Evolutionary conservation across 2,113 vertebrate genomes (phyloP), one percentile per base, ranked within the genome.

Genomic region (Zeus faber): DNA sequence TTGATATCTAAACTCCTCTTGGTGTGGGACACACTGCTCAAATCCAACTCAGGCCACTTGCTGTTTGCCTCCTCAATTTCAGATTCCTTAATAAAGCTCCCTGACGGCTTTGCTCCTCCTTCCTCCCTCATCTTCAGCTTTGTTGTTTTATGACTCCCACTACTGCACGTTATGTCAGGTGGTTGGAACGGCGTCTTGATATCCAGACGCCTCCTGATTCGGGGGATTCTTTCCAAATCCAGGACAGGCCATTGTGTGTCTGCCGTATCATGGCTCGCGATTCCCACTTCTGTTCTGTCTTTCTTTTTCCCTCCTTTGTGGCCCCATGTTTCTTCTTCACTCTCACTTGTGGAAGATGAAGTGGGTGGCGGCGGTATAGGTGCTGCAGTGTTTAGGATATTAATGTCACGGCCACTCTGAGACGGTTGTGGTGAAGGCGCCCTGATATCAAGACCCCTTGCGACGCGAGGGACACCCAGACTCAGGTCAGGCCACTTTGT

Each of bases 1-100:
- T 78, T 82, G 5, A 87, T 70, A 35, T 82, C 82, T 21, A 50
- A 44, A 25, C 45, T 39, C 17, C 23, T 62, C 16, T 70, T 75
- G 35, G 67, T 9, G 0, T 1, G 3, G 1, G 11, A 9, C 9
- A 6, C 17, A 10, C 25, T 3, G 1, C 17, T 0, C 18, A 77
- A 52, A 24, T 68, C 37, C 0, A 65, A 0, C 0, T 1, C 1
- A 27, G 61, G 57, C 45, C 22, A 57, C 16, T 17, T 20, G 35
- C 2, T 33, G 7, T 59, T 10, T 43, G 31, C 20, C 1, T 54
- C 18, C 27, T 35, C 2, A 6, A 39, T 33, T 55, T 41, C 41
- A 33, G 54, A 49, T 24, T 1, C 17, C 44, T 0, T 2, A 10
- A 3, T 1, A 14, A 29, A 24, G 20, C 4, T 4, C 1, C 1